Base-by-base conservation (phyloP, 2,113 vertebrate genomes). In the Lathamus discolor region DNA sequence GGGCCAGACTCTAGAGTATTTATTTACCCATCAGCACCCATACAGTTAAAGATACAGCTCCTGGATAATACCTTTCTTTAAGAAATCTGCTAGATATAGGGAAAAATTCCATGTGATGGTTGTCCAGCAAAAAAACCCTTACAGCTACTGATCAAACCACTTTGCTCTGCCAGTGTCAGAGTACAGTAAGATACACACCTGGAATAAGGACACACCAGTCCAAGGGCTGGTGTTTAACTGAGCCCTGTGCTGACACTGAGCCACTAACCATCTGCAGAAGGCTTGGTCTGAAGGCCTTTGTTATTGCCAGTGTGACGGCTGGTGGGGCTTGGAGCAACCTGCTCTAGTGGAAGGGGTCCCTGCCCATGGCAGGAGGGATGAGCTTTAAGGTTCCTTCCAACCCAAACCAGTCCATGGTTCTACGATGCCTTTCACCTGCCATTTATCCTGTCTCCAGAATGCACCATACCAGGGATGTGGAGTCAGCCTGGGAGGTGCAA, bases 401-500 rank as follows among this genome's bases (percentile, higher is more conserved):
- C 57, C 13, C 33, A 59, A 23, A 59, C 57, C 22, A 35, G 20
- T 23, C 33, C 35, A 33, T n/a, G 33, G 33, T 35, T 59, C 57
- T 59, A 15, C 1, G 4, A 63, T 78, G 29, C 43, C 24, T 55
- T 57, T 76, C n/a, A 4, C 11, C 63, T 83, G 35, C 33, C 17
- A 0, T 28, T 57, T n/a, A 11, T 33, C 24, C 35, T 11, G 18
- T 20, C 82, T 68, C 54, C 84, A 59, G 41, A 55, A 55, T 10
- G 68, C n/a, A 35, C 44, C 27, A 1, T 16, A 5, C 25, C 16
- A 1, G 0, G 1, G 66, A 37, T 31, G 15, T n/a, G 79, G 43
- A 25, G 24, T 37, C 66, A 68, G 67, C 48, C 48, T 52, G 4
- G 57, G n/a, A 79, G 76, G 24, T 18, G 16, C 24, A 39, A 46